Percentiles rank a stretch among this genome's conserved stretches.
Conservation (phyloP, 2,888 invertebrate species). For the Sminthurinus aureus region DNA sequence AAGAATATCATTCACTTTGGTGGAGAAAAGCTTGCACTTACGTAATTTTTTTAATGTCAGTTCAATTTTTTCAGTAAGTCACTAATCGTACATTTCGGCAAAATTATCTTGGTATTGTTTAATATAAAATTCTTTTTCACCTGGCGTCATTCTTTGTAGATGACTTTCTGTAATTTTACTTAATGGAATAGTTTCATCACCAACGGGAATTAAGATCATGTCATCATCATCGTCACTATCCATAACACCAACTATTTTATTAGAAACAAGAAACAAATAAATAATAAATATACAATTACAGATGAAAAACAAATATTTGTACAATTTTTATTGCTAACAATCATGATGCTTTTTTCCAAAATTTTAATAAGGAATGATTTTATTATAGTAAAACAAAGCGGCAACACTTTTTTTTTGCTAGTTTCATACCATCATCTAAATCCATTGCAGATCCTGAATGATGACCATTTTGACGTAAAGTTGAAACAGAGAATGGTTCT, state of each 20-base stretch:
- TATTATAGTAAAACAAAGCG: not conserved
- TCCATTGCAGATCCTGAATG: slow-evolving; percentile 34
- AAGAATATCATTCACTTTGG: no score
- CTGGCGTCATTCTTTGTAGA: slow-evolving; percentile 87
- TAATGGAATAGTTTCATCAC: slow-evolving; percentile 78
- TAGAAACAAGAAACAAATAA: slow-evolving; percentile 62
- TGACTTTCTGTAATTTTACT: slow-evolving; percentile 86
- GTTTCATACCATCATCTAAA: slow-evolving; percentile 39
- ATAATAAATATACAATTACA: no score
- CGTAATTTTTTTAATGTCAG: no score
- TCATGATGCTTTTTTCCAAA: slow-evolving; percentile 25
- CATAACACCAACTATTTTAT: slow-evolving; percentile 68
- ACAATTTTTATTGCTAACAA: no score
- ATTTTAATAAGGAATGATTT: not conserved
- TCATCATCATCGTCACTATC: slow-evolving; percentile 75
- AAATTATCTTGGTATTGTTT: slow-evolving; percentile 93
- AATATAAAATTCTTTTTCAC: slow-evolving; percentile 93
- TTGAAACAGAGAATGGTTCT: slow-evolving; percentile 32
- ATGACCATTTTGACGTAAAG: slow-evolving; percentile 41
- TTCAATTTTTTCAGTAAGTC: not conserved
- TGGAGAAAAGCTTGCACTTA: no score
- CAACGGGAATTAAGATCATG: slow-evolving; percentile 82
- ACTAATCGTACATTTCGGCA: slow-evolving; percentile 84
- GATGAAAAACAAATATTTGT: slow-evolving; percentile 30
- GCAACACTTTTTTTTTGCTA: no score